phyloP scores from a whole-genome alignment of 2,797 vertebrate species.

The Pogoniulus pusillus region DNA sequence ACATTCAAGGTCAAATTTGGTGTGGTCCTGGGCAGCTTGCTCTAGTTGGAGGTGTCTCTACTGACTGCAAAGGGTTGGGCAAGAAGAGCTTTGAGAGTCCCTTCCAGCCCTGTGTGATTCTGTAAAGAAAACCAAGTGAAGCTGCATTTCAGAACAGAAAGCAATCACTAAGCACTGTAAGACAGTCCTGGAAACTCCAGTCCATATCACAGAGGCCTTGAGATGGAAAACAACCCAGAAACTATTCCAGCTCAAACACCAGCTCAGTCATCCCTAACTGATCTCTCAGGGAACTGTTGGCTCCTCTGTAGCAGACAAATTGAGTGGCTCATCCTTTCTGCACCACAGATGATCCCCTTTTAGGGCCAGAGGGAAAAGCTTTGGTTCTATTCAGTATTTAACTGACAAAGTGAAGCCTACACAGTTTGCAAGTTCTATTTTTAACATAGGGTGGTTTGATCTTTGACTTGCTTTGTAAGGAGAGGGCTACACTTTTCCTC shows the following conservation, averaged over 20 bases:
- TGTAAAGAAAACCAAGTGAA: background rate
- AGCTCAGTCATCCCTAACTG: background rate
- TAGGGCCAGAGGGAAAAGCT: slow-evolving; percentile 33
- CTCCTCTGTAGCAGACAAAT: background rate
- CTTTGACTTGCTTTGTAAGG: background rate
- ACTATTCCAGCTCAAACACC: background rate
- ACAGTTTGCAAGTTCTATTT: background rate
- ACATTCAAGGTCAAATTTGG: no score
- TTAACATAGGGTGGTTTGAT: background rate
- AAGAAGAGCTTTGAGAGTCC: no score
- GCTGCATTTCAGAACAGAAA: slow-evolving; percentile 14
- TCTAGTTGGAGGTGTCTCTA: no score
- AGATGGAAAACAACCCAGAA: background rate
- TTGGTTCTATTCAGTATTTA: slow-evolving; percentile 1
- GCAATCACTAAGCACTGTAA: slow-evolving; percentile 18
- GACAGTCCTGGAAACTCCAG: background rate
- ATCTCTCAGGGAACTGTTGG: background rate
- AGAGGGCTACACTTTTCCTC: background rate
- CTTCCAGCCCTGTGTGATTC: no score
- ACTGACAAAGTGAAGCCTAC: background rate
- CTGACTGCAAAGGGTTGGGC: no score
- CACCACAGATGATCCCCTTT: background rate
- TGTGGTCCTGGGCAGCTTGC: no score
- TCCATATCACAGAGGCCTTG: background rate
- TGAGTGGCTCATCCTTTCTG: background rate